Base-by-base conservation (phyloP, 2,888 invertebrate genomes). In the Sepioteuthis lessoniana region DNA sequence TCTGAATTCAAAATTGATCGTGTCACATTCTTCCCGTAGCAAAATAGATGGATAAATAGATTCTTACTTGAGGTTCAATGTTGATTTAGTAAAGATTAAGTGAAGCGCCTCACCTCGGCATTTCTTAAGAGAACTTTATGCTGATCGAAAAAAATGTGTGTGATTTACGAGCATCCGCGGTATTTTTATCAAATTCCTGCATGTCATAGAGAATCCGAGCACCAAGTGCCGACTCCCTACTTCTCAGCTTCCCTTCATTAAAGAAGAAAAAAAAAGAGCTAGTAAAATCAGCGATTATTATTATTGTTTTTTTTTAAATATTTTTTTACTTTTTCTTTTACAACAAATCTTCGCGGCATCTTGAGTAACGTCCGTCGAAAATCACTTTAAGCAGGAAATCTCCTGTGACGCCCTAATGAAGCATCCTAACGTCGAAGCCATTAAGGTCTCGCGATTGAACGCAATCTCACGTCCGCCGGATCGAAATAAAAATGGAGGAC, bases 351-450 rank as follows among this genome's bases (percentile, higher is more conserved):
- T 55, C 7, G 21, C 55, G 55, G 55, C n/a, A n/a, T 76, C n/a
- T 76, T 76, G 76, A 76, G 76, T 76, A 76, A 76, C n/a, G 76
- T 76, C 76, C 76, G 76, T 76, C n/a, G n/a, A 76, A 76, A 76
- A 76, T 76, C 76, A 76, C 76, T 76, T 76, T 76, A 76, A 35
- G 76, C 76, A 76, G 76, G 76, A 76, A 76, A 35, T 76, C n/a
- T 76, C 76, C 76, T n/a, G 76, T 76, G 76, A 76, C 76, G 76
- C n/a, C n/a, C 76, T 76, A 76, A 76, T 76, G 76, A 76, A n/a
- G 76, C 76, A 76, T 76, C 76, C n/a, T n/a, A 76, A 76, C 76
- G 76, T n/a, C 13, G 76, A 76, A 76, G 76, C 76, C 76, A 76
- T 76, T 76, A 76, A 76, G 76, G 76, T 76, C 76, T 76, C 76